These are phyloP conservation scores for Jaculus jaculus DNA, from an alignment of 2,113 vertebrate species.

Conservation along the genomic window DNA sequence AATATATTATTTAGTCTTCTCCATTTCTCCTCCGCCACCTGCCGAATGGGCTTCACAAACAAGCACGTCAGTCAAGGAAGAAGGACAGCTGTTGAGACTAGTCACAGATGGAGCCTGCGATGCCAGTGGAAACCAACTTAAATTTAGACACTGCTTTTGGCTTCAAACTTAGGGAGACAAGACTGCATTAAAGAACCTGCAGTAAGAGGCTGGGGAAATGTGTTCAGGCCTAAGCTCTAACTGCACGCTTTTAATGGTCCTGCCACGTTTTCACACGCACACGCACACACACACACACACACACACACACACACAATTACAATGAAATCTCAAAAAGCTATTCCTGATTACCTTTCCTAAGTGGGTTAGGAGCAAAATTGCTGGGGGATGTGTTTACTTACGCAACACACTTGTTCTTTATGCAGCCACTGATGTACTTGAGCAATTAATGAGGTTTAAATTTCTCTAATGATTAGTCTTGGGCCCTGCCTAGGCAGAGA, in stretches of 20 bases:
- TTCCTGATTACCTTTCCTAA: slow-evolving; percentile 28
- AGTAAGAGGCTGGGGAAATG: slow-evolving; percentile 48
- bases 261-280: background rate
- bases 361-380: slow-evolving; percentile 42
- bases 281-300: background rate
- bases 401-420: slow-evolving; percentile 6
- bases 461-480: slow-evolving; percentile 53
- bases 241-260: slow-evolving; percentile 44
- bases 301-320: slow-evolving; percentile 31
- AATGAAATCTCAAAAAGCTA: slow-evolving; percentile 55
- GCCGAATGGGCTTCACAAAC: slow-evolving; percentile 51
- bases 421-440: background rate
- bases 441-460: slow-evolving; percentile 49
- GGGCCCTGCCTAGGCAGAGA: background rate
- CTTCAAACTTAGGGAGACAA: slow-evolving; percentile 49
- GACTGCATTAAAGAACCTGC: slow-evolving; percentile 56
- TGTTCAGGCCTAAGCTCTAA: background rate
- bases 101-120: slow-evolving; percentile 52
- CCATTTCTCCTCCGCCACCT: slow-evolving; percentile 35
- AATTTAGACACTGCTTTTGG: slow-evolving; percentile 62
- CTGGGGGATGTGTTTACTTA: background rate
- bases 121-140: slow-evolving; percentile 62
- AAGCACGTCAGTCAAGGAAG: slow-evolving; percentile 58
- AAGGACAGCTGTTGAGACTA: slow-evolving; percentile 62
- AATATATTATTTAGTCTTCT: slow-evolving; percentile 61